Conservation (phyloP, 2,888 invertebrate species). For the Uloborus plumipes region DNA sequence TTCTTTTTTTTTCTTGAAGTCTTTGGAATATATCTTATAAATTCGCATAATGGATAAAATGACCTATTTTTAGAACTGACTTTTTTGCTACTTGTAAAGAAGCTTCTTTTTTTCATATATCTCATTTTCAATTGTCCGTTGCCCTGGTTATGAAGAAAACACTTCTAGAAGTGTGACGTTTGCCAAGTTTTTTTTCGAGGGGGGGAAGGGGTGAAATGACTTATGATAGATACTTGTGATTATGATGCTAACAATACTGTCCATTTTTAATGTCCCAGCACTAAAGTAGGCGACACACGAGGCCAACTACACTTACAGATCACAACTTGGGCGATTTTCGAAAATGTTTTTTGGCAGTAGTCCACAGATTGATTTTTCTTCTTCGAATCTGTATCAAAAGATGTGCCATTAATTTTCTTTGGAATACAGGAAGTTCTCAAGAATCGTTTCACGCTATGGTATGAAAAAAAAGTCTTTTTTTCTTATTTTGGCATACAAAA, state of each 20-base stretch:
- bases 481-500: too few relatives aligned
- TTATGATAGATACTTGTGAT: slow-evolving; percentile 37
- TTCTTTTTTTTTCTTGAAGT: slow-evolving; percentile 6
- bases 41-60: slow-evolving; percentile 43
- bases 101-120: too few relatives aligned
- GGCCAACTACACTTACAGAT: too few relatives aligned
- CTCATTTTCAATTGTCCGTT: slow-evolving; percentile 42
- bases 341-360: slow-evolving; percentile 17
- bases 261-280: slow-evolving; percentile 32
- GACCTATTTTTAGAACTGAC: slow-evolving; percentile 39
- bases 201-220: slow-evolving; percentile 20
- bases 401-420: slow-evolving; percentile 26
- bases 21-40: slow-evolving; percentile 35
- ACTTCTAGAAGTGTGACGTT: slow-evolving; percentile 38
- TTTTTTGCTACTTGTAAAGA: slow-evolving; percentile 1
- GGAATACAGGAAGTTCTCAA: too few relatives aligned
- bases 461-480: too few relatives aligned
- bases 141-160: slow-evolving; percentile 23
- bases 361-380: slow-evolving; percentile 32
- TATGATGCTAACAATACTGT: slow-evolving; percentile 58
- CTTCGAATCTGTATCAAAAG: slow-evolving; percentile 13
- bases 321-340: too few relatives aligned
- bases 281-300: too few relatives aligned
- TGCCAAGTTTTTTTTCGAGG: slow-evolving; percentile 25
- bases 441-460: too few relatives aligned